These are phyloP conservation scores for Vimba vimba DNA, from an alignment of 2,113 vertebrate genomes.

Conservation along the genomic window DNA sequence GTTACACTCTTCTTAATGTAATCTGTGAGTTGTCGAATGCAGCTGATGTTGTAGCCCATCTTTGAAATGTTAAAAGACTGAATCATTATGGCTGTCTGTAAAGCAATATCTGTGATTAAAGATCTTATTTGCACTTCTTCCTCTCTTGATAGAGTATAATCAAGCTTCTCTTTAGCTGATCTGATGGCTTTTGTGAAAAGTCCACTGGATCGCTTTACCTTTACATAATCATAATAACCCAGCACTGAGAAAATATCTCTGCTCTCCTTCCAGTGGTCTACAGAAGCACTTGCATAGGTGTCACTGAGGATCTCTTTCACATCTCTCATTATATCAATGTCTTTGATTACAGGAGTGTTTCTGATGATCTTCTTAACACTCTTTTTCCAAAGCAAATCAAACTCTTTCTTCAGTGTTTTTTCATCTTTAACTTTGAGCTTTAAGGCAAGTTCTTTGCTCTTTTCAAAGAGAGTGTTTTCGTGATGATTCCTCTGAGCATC, in stretches of 20 bases:
- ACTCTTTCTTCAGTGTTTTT: neutral
- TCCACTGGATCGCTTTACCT: neutral
- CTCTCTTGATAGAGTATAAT: neutral
- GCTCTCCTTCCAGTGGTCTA: neutral
- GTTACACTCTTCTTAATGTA: constrained; percentile 40
- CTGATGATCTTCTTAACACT: neutral
- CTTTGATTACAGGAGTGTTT: neutral
- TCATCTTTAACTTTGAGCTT: neutral
- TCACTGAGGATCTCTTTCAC: neutral
- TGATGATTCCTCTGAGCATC: neutral
- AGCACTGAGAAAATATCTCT: neutral
- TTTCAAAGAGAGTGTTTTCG: constrained; percentile 20
- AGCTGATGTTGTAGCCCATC: constrained; percentile 22
- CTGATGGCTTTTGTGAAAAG: neutral
- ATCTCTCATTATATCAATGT: neutral
- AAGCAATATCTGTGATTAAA: neutral
- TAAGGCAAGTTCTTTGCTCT: neutral
- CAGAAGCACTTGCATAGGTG: neutral
- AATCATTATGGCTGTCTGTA: neutral
- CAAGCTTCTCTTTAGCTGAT: neutral
- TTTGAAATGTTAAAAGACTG: neutral
- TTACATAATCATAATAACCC: neutral
- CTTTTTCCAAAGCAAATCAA: neutral
- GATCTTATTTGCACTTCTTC: neutral
- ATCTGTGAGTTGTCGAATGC: constrained; percentile 60